Conservation (phyloP, 2,113 vertebrate genomes). For the Pluvianellus socialis region DNA sequence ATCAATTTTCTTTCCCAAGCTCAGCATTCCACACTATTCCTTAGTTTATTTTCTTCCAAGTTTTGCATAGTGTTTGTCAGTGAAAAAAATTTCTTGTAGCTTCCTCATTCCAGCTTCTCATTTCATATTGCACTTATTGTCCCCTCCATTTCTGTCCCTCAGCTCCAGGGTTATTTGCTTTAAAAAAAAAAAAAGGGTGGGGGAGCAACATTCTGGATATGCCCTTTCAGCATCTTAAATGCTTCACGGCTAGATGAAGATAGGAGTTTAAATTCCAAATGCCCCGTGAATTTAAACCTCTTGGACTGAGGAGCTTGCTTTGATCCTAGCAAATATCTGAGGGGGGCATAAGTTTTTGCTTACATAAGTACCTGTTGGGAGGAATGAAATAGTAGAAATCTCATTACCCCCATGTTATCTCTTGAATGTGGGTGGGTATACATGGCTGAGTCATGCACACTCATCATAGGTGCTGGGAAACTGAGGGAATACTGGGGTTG, state of each 20-base stretch:
- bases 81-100: not conserved
- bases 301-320: not conserved
- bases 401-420: not conserved
- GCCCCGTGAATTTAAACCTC: not conserved
- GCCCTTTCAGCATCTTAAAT: not conserved
- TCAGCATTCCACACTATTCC: not conserved
- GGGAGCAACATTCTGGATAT: not conserved
- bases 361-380: not conserved
- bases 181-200: not conserved
- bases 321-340: not conserved
- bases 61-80: not conserved
- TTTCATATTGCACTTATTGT: not conserved
- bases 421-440: not conserved
- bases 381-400: not conserved
- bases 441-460: fast-evolving
- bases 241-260: not conserved
- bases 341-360: not conserved
- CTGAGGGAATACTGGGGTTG: not conserved
- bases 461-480: not conserved
- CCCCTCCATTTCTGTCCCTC: not conserved
- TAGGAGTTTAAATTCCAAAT: not conserved
- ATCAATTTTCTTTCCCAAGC: not conserved
- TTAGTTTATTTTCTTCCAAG: not conserved
- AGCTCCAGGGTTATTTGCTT: not conserved
- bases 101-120: not conserved